phyloP scores from a whole-genome alignment of 2,888 invertebrate genomes.

The Eupithecia tripunctaria region DNA sequence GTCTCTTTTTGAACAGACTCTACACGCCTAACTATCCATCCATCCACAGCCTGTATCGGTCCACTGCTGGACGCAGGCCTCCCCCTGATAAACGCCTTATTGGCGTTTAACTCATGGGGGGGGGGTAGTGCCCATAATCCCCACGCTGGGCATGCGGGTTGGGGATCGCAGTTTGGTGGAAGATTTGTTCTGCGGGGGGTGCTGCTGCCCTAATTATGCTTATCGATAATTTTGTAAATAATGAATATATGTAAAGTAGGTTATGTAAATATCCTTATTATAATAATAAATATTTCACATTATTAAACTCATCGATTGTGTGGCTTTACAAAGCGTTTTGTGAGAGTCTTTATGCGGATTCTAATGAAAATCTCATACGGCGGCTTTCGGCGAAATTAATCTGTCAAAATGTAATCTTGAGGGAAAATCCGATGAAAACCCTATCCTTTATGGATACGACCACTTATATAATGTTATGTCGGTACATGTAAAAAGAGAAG shows the following conservation, averaged over 20 bases:
- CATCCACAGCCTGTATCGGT: too few species aligned
- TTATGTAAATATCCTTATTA: background rate
- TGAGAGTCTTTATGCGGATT: background rate
- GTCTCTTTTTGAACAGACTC: too few species aligned
- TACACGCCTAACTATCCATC: too few species aligned
- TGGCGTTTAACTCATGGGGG: too few species aligned
- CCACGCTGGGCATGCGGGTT: too few species aligned
- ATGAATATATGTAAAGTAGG: background rate
- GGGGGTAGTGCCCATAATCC: too few species aligned
- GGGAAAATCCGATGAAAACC: conserved; percentile 2
- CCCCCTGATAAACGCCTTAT: too few species aligned
- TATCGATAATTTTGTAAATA: background rate
- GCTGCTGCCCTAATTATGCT: too few species aligned
- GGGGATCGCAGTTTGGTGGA: too few species aligned
- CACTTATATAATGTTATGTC: background rate
- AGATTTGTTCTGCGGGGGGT: too few species aligned
- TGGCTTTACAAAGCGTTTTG: background rate
- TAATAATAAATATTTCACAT: background rate
- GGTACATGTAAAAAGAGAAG: background rate
- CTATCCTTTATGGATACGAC: background rate
- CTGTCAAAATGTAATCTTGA: conserved; percentile 2
- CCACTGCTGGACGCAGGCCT: too few species aligned
- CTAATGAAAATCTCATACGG: conserved; percentile 1
- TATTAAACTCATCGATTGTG: background rate
- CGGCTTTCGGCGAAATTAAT: conserved; percentile 10